Evolutionary conservation across 1,140 invertebrate genomes (phyloP).

Genomic region (Formica selysi): DNA sequence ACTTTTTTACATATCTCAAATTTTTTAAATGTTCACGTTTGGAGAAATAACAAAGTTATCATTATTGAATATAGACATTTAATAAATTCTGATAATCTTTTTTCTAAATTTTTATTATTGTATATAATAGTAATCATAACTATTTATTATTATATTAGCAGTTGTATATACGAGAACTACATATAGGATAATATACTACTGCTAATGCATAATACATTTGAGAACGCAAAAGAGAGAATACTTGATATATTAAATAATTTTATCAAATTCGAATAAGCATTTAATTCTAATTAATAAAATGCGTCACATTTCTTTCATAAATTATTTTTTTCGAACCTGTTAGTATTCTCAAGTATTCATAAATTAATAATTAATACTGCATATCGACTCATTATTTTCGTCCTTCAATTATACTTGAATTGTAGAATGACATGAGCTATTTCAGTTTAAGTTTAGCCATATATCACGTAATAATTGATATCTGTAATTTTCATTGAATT

Average conservation of each 20-base stretch:
- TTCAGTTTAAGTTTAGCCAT: conserved; percentile 15
- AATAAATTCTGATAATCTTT: neutral
- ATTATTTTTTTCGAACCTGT: neutral
- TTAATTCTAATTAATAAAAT: neutral
- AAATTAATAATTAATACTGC: neutral
- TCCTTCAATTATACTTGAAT: neutral
- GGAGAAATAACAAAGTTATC: neutral
- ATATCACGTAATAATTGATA: conserved; percentile 12
- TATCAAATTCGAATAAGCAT: neutral
- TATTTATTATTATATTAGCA: conserved; percentile 13
- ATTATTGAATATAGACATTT: neutral
- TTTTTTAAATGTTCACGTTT: neutral
- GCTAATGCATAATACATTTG: too few species aligned
- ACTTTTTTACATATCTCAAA: neutral
- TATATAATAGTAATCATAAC: neutral
- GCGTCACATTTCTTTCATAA: neutral
- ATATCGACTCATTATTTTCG: neutral
- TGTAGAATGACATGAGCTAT: neutral
- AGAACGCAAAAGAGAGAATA: too few species aligned
- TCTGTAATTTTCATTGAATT: neutral
- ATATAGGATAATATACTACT: too few species aligned
- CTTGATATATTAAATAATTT: neutral
- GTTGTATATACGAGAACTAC: neutral
- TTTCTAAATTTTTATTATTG: neutral
- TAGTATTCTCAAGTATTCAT: neutral